Evolutionary conservation across 2,888 invertebrate genomes (phyloP), one percentile per base, ranked within the genome.

Genomic region (Allacma fusca): DNA sequence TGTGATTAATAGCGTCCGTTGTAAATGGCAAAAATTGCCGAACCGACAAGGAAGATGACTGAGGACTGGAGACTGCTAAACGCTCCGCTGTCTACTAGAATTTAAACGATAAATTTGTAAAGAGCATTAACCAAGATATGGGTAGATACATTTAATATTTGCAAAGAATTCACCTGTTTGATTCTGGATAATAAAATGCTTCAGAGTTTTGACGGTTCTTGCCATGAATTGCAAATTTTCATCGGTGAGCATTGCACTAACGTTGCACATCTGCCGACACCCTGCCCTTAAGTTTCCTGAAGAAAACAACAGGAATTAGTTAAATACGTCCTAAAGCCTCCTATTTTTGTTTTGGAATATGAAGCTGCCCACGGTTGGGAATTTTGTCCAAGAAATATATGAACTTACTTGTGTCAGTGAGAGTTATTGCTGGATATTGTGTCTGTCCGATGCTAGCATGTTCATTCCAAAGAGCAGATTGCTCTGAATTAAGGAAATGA

Each of bases 381-480:
- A n/a, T n/a, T n/a, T n/a, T n/a, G n/a, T n/a, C n/a, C n/a, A n/a
- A n/a, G n/a, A n/a, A n/a, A n/a, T n/a, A n/a, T n/a, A n/a, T n/a
- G n/a, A n/a, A 57, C 77, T 70, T 65, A 77, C 77, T 44, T 44
- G 84, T 85, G 71, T 85, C 85, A 28, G 85, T 85, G 12, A 85
- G 73, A 23, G 84, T 80, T 23, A 85, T 79, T 44, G 85, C 85
- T 44, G 82, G 82, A 16, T 83, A 78, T 13, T 69, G 68, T 26
- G 62, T 65, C 0, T 40, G 71, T 28, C n/a, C 71, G 26, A 28
- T 44, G 0, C 74, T 68, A 28, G 78, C 77, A 65, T 81, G 79
- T 44, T 83, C 81, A 76, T 84, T 85, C 85, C 85, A 85, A 71
- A 85, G 85, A n/a, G 81, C 80, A 9, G 81, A 78, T 70, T 85